These are phyloP conservation scores for Habropoda laboriosa DNA, from an alignment of 1,140 invertebrate genomes.

Conservation along the genomic window DNA sequence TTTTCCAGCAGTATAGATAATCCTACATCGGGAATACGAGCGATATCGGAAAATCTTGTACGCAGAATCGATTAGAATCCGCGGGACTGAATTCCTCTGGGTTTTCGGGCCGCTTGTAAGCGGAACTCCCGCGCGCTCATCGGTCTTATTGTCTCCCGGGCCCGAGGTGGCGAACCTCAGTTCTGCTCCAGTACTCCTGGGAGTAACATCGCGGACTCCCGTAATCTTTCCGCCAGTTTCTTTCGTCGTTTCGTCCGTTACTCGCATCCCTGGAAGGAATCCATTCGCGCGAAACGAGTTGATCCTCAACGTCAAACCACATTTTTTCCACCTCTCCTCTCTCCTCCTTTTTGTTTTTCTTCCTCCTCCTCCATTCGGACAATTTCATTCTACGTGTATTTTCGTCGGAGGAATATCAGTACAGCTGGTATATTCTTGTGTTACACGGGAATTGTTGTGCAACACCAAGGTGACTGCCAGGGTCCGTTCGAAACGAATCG, in stretches of 20 bases:
- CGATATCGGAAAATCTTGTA: too few species aligned
- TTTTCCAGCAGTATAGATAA: too few species aligned
- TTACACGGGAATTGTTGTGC: slow-evolving; percentile 16
- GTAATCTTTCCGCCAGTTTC: slow-evolving; percentile 29
- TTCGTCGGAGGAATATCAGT: too few species aligned
- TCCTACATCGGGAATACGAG: too few species aligned
- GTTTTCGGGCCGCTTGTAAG: slow-evolving; percentile 34
- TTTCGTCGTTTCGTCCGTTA: slow-evolving; percentile 35
- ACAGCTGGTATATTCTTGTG: too few species aligned
- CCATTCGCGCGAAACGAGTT: slow-evolving; percentile 5
- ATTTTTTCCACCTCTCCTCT: not conserved
- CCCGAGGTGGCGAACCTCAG: slow-evolving; percentile 71
- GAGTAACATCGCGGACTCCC: slow-evolving; percentile 69
- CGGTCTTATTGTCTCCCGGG: slow-evolving; percentile 44
- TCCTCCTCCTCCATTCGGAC: not conserved
- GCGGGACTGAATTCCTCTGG: slow-evolving; percentile 9
- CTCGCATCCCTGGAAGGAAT: slow-evolving; percentile 19
- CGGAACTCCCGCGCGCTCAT: slow-evolving; percentile 30
- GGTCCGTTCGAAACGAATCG: not conserved
- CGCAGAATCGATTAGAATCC: not conserved
- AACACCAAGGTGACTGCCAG: slow-evolving; percentile 12
- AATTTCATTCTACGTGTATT: not conserved
- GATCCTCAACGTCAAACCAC: not conserved
- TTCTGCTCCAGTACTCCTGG: slow-evolving; percentile 77
- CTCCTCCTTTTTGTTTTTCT: not conserved